A percentile compares a stretch with the other conserved stretches of the same genome.
phyloP scores from a whole-genome alignment of 2,888 invertebrate species.

The Eulithis testata region DNA sequence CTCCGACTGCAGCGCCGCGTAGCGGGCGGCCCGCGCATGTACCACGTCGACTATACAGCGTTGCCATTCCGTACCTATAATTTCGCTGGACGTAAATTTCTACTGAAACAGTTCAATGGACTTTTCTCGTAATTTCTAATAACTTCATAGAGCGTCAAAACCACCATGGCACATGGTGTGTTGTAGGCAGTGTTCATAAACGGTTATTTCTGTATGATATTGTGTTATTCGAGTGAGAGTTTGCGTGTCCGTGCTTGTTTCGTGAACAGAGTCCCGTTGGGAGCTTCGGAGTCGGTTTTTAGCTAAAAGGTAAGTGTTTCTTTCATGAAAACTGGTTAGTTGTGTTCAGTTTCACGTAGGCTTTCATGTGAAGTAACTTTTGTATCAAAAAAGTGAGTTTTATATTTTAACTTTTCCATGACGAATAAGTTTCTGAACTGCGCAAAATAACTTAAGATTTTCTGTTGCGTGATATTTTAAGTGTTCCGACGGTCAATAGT shows the following conservation, averaged over 20 bases:
- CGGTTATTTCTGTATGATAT: conserved; percentile 67
- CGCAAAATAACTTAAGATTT: conserved; percentile 49
- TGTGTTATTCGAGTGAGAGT: conserved; percentile 76
- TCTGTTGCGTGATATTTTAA: conserved; percentile 36
- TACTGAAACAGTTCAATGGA: conserved; percentile 84
- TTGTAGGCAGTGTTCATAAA: conserved; percentile 73
- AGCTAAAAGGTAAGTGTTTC: conserved; percentile 67
- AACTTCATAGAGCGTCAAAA: conserved; percentile 73
- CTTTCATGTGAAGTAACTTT: conserved; percentile 36
- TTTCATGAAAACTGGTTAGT: conserved; percentile 30
- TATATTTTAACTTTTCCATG: conserved; percentile 24
- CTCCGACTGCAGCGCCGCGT: conserved; percentile 72
- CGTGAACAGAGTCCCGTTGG: conserved; percentile 75
- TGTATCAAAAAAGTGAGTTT: conserved; percentile 25
- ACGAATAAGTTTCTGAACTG: conserved; percentile 55
- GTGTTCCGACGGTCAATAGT: conserved; percentile 30
- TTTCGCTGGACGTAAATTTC: conserved; percentile 85
- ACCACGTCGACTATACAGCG: conserved; percentile 77
- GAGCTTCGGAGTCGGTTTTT: conserved; percentile 67
- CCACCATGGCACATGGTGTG: conserved; percentile 69
- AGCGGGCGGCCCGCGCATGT: conserved; percentile 72
- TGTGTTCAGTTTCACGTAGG: conserved; percentile 40
- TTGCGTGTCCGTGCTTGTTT: conserved; percentile 77
- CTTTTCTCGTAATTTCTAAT: conserved; percentile 78
- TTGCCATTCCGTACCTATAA: conserved; percentile 85